Percentiles rank a stretch among this genome's conserved stretches.
Evolutionary conservation across 2,113 vertebrate species (phyloP).

Genomic region (Thalassoma bifasciatum): DNA sequence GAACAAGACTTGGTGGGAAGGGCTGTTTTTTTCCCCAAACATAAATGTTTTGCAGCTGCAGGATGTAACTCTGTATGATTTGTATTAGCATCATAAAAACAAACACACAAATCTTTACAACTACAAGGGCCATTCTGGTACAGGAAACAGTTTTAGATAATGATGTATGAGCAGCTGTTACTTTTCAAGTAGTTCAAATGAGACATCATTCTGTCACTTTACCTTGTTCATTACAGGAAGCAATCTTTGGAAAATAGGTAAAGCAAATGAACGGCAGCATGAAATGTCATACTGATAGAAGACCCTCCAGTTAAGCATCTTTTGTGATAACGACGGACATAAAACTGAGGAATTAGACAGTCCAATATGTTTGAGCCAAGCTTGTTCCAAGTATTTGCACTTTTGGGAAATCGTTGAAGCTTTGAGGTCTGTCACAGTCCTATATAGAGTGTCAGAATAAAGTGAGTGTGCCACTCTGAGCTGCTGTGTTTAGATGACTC

Average conservation of each 20-base stretch:
- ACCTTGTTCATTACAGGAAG: conserved; percentile 32
- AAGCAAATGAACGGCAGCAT: conserved; percentile 44
- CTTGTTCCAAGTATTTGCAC: conserved; percentile 24
- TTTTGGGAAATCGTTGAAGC: not conserved
- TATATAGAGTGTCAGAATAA: too few relatives aligned
- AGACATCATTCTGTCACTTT: conserved; percentile 11
- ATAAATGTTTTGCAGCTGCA: conserved; percentile 38
- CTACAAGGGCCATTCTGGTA: not conserved
- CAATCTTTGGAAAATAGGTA: conserved; percentile 28
- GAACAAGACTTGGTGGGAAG: conserved; percentile 3
- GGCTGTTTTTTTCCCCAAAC: conserved; percentile 17
- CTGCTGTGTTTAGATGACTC: too few relatives aligned
- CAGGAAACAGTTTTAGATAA: not conserved
- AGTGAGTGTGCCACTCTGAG: too few relatives aligned
- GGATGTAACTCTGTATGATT: conserved; percentile 36
- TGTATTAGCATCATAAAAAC: conserved; percentile 13
- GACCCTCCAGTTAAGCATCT: conserved; percentile 8
- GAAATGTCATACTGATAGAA: conserved; percentile 43
- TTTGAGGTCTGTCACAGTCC: too few relatives aligned
- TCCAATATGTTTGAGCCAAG: conserved; percentile 40
- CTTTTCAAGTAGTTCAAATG: conserved; percentile 31
- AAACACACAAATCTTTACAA: conserved; percentile 18
- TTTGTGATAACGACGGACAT: conserved; percentile 42
- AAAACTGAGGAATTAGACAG: conserved; percentile 23
- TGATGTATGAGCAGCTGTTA: conserved; percentile 36